phyloP scores from a whole-genome alignment of 2,113 vertebrate genomes.

The Capreolus pygargus region DNA sequence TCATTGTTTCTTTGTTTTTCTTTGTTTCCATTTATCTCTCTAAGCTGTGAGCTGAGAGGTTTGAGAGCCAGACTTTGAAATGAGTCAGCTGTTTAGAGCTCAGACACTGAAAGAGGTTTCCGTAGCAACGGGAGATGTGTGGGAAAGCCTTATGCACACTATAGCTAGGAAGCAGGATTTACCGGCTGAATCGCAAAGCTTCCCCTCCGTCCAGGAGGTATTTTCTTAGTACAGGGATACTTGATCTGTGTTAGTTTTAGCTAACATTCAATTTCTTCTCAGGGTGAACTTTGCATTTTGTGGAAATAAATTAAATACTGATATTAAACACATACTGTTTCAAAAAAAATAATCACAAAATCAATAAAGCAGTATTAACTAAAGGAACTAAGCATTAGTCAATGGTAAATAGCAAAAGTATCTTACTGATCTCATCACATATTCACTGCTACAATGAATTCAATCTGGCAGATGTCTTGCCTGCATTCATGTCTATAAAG shows the following conservation, averaged over 20 bases:
- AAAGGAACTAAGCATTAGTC: slow-evolving; percentile 20
- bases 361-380: slow-evolving; percentile 29
- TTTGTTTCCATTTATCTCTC: slow-evolving; percentile 71
- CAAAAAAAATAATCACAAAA: slow-evolving; percentile 51
- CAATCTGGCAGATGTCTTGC: slow-evolving; percentile 13
- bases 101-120: slow-evolving; percentile 71
- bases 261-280: slow-evolving; percentile 27
- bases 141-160: slow-evolving; percentile 71
- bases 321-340: not conserved
- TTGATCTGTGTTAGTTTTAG: slow-evolving; percentile 44
- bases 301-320: slow-evolving; percentile 28
- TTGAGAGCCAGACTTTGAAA: slow-evolving; percentile 72
- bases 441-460: not conserved
- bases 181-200: slow-evolving; percentile 54
- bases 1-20: slow-evolving; percentile 67
- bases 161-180: slow-evolving; percentile 67
- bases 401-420: slow-evolving; percentile 15
- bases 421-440: not conserved
- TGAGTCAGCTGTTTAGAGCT: slow-evolving; percentile 68
- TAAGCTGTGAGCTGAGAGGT: slow-evolving; percentile 67
- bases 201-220: slow-evolving; percentile 1
- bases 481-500: not conserved
- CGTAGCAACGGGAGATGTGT: slow-evolving; percentile 69
- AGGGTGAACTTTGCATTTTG: slow-evolving; percentile 38
- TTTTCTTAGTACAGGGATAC: slow-evolving; percentile 31